Conservation (phyloP, 2,797 vertebrate species). For the Gadopsis marmoratus region DNA sequence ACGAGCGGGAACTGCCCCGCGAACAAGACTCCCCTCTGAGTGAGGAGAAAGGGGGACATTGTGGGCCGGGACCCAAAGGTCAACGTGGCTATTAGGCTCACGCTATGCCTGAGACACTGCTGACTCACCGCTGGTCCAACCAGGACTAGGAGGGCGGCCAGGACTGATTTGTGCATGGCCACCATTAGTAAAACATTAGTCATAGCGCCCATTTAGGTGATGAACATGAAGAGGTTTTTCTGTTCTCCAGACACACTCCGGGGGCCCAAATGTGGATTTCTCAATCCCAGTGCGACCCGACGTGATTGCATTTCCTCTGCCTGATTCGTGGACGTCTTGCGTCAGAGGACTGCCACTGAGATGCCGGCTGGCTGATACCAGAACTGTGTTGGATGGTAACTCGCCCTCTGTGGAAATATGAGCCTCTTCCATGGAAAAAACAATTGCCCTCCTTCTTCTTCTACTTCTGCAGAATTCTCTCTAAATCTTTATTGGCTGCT, state of each 20-base stretch:
- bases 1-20: slow-evolving; percentile 68
- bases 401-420: neutral
- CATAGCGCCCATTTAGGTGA: slow-evolving; percentile 62
- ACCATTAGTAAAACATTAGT: slow-evolving; percentile 84
- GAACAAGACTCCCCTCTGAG: slow-evolving; percentile 75
- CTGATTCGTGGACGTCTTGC: slow-evolving; percentile 18
- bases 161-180: slow-evolving; percentile 53
- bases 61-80: slow-evolving; percentile 69
- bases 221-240: slow-evolving; percentile 51
- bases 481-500: neutral
- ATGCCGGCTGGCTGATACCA: slow-evolving; percentile 29
- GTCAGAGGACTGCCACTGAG: slow-evolving; percentile 50
- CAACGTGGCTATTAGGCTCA: slow-evolving; percentile 66
- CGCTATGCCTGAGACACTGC: slow-evolving; percentile 56
- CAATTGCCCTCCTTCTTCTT: neutral
- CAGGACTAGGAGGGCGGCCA: slow-evolving; percentile 24
- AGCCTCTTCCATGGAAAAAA: neutral
- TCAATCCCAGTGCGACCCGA: slow-evolving; percentile 44
- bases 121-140: slow-evolving; percentile 75
- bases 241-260: slow-evolving; percentile 50
- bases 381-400: slow-evolving; percentile 24
- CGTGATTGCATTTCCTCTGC: slow-evolving; percentile 47
- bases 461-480: slow-evolving; percentile 14
- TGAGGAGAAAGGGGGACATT: slow-evolving; percentile 75
- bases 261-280: slow-evolving; percentile 52